Conservation (phyloP, 1,140 invertebrate genomes). For the Dolichoris vasculosae region DNA sequence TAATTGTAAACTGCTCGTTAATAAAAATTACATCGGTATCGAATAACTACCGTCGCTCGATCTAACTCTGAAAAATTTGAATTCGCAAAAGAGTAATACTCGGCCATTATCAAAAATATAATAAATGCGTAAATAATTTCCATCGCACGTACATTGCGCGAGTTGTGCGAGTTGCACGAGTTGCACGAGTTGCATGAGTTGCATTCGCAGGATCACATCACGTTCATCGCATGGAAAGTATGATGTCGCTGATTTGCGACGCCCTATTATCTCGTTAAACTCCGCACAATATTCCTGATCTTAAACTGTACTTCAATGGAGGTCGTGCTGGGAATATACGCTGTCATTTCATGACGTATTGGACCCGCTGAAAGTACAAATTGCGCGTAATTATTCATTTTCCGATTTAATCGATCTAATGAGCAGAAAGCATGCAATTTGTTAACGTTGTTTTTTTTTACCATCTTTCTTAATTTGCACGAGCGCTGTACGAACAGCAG, state of each 20-base stretch:
- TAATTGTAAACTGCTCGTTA: too few species aligned
- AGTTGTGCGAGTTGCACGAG: neutral
- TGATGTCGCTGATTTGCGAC: constrained; percentile 40
- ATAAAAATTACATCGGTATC: too few species aligned
- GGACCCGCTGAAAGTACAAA: constrained; percentile 22
- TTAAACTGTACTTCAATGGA: constrained; percentile 46
- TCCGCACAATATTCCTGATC: constrained; percentile 45
- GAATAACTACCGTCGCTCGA: neutral
- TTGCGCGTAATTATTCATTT: constrained; percentile 37
- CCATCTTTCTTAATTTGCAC: constrained; percentile 25
- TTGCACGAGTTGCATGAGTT: neutral
- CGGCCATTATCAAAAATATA: neutral
- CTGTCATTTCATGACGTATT: constrained; percentile 11
- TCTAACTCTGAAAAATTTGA: neutral
- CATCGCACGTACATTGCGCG: neutral
- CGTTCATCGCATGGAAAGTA: constrained; percentile 18
- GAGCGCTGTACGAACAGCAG: neutral
- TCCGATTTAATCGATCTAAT: constrained; percentile 33
- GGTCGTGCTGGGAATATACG: constrained; percentile 21
- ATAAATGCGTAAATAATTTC: neutral
- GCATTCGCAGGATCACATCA: neutral
- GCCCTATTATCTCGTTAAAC: constrained; percentile 50
- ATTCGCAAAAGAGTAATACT: neutral
- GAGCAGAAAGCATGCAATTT: constrained; percentile 27
- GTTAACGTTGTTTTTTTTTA: neutral